A percentile compares a stretch with the other conserved stretches of the same genome.
These are phyloP conservation scores for Sarcophilus harrisii DNA, from an alignment of 2,797 vertebrate genomes.

Conservation along the genomic window DNA sequence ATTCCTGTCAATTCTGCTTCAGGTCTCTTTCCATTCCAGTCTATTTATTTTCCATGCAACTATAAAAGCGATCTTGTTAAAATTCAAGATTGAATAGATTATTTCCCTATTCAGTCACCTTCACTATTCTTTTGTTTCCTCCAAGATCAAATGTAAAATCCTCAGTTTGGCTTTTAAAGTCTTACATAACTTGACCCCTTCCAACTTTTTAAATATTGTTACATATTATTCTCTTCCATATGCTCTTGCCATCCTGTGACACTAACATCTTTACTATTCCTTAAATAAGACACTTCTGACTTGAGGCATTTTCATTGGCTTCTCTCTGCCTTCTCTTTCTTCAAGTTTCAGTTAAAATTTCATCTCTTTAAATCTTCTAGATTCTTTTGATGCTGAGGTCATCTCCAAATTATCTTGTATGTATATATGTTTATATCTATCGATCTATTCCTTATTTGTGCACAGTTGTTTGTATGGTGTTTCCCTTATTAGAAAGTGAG, in stretches of 20 bases:
- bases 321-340: neutral
- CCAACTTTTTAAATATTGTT: neutral
- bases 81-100: neutral
- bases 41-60: neutral
- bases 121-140: neutral
- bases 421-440: neutral
- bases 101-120: neutral
- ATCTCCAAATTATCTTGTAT: neutral
- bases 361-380: neutral
- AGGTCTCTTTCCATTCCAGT: neutral
- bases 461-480: neutral
- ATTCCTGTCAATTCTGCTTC: neutral
- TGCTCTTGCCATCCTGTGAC: neutral
- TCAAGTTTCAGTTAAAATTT: neutral
- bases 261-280: neutral
- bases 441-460: neutral
- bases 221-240: neutral
- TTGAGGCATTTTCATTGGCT: neutral
- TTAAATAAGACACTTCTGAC: neutral
- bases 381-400: neutral
- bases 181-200: neutral
- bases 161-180: neutral
- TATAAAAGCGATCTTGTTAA: neutral
- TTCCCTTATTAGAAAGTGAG: neutral
- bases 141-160: neutral